Evolutionary conservation across 2,888 invertebrate genomes (phyloP).

Genomic region (Chaitophorus viminalis): DNA sequence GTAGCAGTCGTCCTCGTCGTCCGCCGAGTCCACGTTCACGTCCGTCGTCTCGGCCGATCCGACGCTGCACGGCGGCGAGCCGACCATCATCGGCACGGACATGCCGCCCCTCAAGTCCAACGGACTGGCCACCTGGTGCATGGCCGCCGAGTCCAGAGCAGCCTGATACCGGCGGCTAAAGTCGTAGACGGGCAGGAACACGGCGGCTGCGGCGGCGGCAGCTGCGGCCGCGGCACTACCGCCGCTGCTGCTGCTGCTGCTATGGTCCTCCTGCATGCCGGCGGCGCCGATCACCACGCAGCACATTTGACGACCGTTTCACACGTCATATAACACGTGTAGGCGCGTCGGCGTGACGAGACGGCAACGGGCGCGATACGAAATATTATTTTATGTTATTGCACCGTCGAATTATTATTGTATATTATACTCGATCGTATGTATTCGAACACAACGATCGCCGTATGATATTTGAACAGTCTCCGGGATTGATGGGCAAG

Average conservation of each 20-base stretch:
- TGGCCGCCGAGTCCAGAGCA: constrained; percentile 46
- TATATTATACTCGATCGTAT: no score
- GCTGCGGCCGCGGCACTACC: background rate
- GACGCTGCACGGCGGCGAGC: constrained; percentile 57
- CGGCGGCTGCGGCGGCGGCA: constrained; percentile 26
- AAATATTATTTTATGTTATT: no score
- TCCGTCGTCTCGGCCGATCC: constrained; percentile 66
- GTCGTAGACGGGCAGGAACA: constrained; percentile 56
- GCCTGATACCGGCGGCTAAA: constrained; percentile 62
- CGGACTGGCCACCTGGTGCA: constrained; percentile 65
- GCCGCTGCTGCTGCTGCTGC: background rate
- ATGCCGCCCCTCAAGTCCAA: constrained; percentile 68
- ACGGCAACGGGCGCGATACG: background rate
- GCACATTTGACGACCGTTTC: constrained; percentile 48
- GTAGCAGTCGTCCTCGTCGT: constrained; percentile 69
- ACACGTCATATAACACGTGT: constrained; percentile 14
- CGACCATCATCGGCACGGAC: constrained; percentile 68
- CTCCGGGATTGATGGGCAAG: no score
- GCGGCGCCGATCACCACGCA: constrained; percentile 58
- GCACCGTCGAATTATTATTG: no score
- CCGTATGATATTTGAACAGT: no score
- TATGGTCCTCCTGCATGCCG: constrained; percentile 45
- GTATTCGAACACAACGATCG: no score
- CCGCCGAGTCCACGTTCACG: constrained; percentile 68
- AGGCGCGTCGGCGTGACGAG: background rate